These are phyloP conservation scores for Parthenolecanium corni DNA, from an alignment of 2,888 invertebrate genomes.

Conservation along the genomic window DNA sequence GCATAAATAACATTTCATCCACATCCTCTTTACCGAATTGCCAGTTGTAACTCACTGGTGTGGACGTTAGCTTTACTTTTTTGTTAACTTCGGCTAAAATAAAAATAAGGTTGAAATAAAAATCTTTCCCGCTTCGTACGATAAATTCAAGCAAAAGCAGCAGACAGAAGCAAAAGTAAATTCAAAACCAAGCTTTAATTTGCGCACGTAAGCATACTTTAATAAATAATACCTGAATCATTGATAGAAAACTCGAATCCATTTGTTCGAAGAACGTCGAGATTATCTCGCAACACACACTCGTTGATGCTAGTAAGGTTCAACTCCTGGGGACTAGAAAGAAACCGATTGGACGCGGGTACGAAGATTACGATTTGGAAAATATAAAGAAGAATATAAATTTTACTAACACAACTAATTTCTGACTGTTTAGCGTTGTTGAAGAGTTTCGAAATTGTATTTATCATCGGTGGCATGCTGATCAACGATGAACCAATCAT, in stretches of 20 bases:
- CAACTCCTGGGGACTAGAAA: constrained; percentile 61
- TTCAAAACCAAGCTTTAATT: too few species aligned
- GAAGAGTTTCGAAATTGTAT: constrained; percentile 88
- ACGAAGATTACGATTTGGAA: constrained; percentile 9
- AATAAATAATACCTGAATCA: constrained; percentile 33
- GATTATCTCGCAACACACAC: constrained; percentile 71
- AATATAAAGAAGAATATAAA: constrained; percentile 20
- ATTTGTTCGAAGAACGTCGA: constrained; percentile 75
- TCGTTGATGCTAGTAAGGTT: constrained; percentile 81
- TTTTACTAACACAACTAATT: constrained; percentile 67
- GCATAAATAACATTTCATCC: constrained; percentile 87
- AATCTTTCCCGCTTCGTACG: too few species aligned
- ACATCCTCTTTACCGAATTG: constrained; percentile 88
- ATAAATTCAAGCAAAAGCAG: neutral
- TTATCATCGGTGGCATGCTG: constrained; percentile 99
- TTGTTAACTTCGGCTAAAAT: constrained; percentile 28
- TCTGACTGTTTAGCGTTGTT: constrained; percentile 71
- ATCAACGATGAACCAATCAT: constrained; percentile 92
- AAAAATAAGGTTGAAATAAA: too few species aligned
- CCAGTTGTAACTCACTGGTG: constrained; percentile 82
- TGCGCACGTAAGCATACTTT: too few species aligned
- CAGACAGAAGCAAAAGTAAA: too few species aligned
- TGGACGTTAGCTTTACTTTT: constrained; percentile 58
- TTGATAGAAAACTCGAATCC: constrained; percentile 83
- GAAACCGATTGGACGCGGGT: neutral